These are phyloP conservation scores for Calliphora vicina DNA, from an alignment of 1,140 invertebrate genomes.

Conservation along the genomic window DNA sequence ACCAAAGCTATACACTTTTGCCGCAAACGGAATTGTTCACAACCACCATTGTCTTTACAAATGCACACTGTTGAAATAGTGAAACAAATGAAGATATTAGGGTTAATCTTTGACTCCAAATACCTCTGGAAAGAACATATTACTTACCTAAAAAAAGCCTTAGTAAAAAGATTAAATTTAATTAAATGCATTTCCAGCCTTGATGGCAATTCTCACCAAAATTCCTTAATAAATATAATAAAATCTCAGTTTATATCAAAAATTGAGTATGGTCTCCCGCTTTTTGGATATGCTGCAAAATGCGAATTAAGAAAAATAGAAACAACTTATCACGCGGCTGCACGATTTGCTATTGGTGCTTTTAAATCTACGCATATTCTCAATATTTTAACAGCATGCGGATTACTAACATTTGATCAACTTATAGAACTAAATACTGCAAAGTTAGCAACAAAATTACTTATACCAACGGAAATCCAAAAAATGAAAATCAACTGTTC, in stretches of 20 bases:
- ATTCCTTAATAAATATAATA: constrained; percentile 27
- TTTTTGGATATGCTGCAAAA: constrained; percentile 34
- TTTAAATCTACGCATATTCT: not conserved
- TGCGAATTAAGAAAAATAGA: constrained; percentile 17
- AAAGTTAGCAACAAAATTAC: not conserved
- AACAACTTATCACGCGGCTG: not conserved
- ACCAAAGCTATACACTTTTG: constrained; percentile 39
- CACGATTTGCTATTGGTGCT: constrained; percentile 22
- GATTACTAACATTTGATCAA: not conserved
- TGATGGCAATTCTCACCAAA: constrained; percentile 39
- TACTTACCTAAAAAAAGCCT: constrained; percentile 10
- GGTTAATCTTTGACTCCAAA: constrained; percentile 41
- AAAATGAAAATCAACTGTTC: constrained; percentile 37
- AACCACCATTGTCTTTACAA: constrained; percentile 27
- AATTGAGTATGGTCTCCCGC: constrained; percentile 36
- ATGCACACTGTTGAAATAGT: constrained; percentile 25
- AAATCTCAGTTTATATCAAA: constrained; percentile 38
- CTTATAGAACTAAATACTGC: not conserved
- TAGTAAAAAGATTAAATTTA: constrained; percentile 37
- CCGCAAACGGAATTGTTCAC: constrained; percentile 39
- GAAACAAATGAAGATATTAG: constrained; percentile 42
- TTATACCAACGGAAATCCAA: not conserved
- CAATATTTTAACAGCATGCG: constrained; percentile 13
- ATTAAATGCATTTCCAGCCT: constrained; percentile 42
- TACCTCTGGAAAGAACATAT: constrained; percentile 41